Evolutionary conservation across 2,797 vertebrate genomes (phyloP).

Genomic region (Chelon auratus): DNA sequence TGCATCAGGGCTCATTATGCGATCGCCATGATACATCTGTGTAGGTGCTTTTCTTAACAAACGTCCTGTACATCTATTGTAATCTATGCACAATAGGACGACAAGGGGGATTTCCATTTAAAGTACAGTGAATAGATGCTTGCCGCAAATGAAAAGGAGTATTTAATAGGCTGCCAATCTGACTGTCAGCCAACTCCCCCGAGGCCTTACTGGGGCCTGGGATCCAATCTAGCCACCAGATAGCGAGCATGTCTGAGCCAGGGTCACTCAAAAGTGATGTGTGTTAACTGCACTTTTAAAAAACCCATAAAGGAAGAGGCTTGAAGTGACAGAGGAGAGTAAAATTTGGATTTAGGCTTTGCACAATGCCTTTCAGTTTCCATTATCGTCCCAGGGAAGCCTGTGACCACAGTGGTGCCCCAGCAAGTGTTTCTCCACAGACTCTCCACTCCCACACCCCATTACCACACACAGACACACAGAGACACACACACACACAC

Average conservation of each 20-base stretch:
- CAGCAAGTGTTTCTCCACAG: slow-evolving; percentile 64
- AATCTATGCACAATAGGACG: slow-evolving; percentile 44
- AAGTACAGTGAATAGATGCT: slow-evolving; percentile 59
- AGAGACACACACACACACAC: slow-evolving; percentile 17
- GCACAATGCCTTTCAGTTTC: slow-evolving; percentile 42
- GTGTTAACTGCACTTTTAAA: slow-evolving; percentile 28
- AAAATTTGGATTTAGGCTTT: slow-evolving; percentile 15
- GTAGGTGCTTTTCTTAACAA: slow-evolving; percentile 9
- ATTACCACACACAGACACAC: slow-evolving; percentile 44
- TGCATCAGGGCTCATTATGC: slow-evolving; percentile 5
- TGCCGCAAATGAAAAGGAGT: slow-evolving; percentile 69
- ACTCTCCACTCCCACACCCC: slow-evolving; percentile 60
- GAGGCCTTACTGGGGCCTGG: slow-evolving; percentile 42
- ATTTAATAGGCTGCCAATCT: slow-evolving; percentile 72
- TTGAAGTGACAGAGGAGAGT: slow-evolving; percentile 15
- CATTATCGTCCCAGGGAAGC: slow-evolving; percentile 56
- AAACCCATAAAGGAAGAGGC: slow-evolving; percentile 11
- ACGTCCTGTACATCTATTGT: slow-evolving; percentile 29
- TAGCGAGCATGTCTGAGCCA: slow-evolving; percentile 40
- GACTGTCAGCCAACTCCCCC: slow-evolving; percentile 57
- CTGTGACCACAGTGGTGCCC: slow-evolving; percentile 57
- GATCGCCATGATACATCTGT: not conserved
- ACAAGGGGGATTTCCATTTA: slow-evolving; percentile 61
- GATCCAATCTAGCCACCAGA: slow-evolving; percentile 45
- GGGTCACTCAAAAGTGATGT: slow-evolving; percentile 35